Evolutionary conservation across 2,888 invertebrate genomes (phyloP), one percentile per base, ranked within the genome.

Genomic region (Clepsis dumicolana): DNA sequence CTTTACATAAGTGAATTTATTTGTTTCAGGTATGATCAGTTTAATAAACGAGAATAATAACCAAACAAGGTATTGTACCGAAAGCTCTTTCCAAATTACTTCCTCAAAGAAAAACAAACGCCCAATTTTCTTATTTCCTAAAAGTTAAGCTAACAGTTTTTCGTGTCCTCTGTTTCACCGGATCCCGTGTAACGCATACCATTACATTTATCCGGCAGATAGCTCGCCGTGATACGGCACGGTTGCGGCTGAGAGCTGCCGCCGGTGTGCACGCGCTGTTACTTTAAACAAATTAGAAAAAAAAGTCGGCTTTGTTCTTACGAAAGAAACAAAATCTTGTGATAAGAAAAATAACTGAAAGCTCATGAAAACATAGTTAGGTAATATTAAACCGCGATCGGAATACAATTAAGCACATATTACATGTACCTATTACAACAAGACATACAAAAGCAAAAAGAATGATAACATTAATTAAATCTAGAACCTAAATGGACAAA

Each of bases 11-110:
- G n/a, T n/a, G n/a, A 27, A 2, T 25, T 50, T 25, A 16, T 53
- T 67, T 67, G 62, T 67, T 67, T 7, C 66, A 67, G 61, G 66
- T 67, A 67, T 50, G 66, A 44, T 18, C 44, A n/a, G n/a, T n/a
- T n/a, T 16, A 4, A n/a, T n/a, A n/a, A 41, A 41, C 0, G n/a
- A n/a, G 38, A 41, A 41, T 12, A 4, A 16, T n/a, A 41, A 41
- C 4, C 38, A 41, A n/a, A n/a, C 4, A n/a, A 41, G 38, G 38
- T 41, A 41, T 16, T 16, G 38, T 41, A 16, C n/a, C 10, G n/a
- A n/a, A n/a, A 38, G 2, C n/a, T 0, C 0, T n/a, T 38, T 38
- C 38, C 8, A 38, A 4, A n/a, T 29, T 29, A 4, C 29, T 4
- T 4, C 3, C 29, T 29, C 7, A 29, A 29, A 29, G 5, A 29